Conservation (phyloP, 2,888 invertebrate species). For the Tetragonula carbonaria region DNA sequence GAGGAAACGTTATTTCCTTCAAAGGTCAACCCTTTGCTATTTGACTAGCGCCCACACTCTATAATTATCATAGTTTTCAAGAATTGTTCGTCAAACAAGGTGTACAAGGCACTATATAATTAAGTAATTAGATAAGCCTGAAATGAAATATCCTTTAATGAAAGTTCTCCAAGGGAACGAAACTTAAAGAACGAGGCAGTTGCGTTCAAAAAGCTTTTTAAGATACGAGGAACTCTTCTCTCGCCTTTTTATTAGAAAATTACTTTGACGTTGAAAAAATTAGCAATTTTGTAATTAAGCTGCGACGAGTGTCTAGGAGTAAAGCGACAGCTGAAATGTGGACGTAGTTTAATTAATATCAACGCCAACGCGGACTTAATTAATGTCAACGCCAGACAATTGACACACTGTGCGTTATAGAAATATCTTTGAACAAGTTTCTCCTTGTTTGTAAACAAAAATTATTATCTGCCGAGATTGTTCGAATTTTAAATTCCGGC, state of each 20-base stretch:
- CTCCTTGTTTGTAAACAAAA: not conserved
- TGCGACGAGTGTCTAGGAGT: not conserved
- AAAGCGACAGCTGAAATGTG: not conserved
- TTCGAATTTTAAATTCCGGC: not conserved
- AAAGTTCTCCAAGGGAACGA: too few relatives aligned
- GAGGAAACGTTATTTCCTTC: not conserved
- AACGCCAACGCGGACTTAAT: not conserved
- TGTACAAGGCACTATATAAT: not conserved
- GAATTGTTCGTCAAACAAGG: not conserved
- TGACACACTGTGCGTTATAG: not conserved
- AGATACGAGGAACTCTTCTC: not conserved
- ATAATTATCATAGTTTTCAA: not conserved
- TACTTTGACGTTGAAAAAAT: not conserved
- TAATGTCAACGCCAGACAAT: constrained; percentile 1
- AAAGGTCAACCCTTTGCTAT: not conserved
- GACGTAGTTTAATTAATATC: constrained; percentile 1
- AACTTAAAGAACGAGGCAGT: not conserved
- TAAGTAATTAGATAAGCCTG: not conserved
- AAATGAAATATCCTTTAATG: too few relatives aligned
- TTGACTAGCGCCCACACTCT: not conserved
- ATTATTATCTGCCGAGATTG: not conserved
- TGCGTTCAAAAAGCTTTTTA: not conserved
- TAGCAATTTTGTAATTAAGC: constrained; percentile 2
- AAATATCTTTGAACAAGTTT: not conserved
- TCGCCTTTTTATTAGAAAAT: not conserved